Conservation (phyloP, 1,140 invertebrate species). For the Dendroctonus valens region DNA sequence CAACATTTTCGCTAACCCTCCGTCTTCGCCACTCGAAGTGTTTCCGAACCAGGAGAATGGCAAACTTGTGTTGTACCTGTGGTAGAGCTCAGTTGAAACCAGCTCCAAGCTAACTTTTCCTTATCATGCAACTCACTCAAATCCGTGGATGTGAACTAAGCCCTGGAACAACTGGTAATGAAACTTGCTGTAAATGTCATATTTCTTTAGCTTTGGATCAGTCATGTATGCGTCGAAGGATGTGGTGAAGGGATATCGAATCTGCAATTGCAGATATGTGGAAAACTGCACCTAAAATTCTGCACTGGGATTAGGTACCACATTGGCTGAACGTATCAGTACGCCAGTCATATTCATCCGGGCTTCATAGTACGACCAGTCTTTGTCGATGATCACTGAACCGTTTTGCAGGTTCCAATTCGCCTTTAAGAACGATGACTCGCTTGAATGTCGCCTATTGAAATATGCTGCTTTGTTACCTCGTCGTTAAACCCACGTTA, state of each 20-base stretch:
- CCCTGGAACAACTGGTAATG: slow-evolving; percentile 26
- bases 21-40: slow-evolving; percentile 35
- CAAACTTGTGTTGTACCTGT: slow-evolving; percentile 32
- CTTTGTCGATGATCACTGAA: not conserved
- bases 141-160: slow-evolving; percentile 21
- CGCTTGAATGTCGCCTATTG: too few relatives aligned
- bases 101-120: too few relatives aligned
- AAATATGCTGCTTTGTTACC: slow-evolving; percentile 1
- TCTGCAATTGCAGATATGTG: too few relatives aligned
- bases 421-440: too few relatives aligned
- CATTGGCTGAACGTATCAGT: slow-evolving; percentile 12
- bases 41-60: slow-evolving; percentile 38
- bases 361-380: slow-evolving; percentile 18
- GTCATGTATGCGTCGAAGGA: slow-evolving; percentile 28
- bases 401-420: slow-evolving; percentile 1
- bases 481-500: not conserved
- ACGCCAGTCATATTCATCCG: slow-evolving; percentile 25
- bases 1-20: slow-evolving; percentile 25
- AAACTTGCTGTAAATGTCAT: slow-evolving; percentile 32
- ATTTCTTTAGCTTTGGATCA: slow-evolving; percentile 16
- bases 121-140: too few relatives aligned
- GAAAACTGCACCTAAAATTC: too few relatives aligned
- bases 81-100: too few relatives aligned
- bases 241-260: slow-evolving; percentile 25
- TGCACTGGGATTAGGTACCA: too few relatives aligned